Percentiles rank a stretch among this genome's conserved stretches.
Evolutionary conservation across 2,888 invertebrate genomes (phyloP).

Genomic region (Dorcus hopei): DNA sequence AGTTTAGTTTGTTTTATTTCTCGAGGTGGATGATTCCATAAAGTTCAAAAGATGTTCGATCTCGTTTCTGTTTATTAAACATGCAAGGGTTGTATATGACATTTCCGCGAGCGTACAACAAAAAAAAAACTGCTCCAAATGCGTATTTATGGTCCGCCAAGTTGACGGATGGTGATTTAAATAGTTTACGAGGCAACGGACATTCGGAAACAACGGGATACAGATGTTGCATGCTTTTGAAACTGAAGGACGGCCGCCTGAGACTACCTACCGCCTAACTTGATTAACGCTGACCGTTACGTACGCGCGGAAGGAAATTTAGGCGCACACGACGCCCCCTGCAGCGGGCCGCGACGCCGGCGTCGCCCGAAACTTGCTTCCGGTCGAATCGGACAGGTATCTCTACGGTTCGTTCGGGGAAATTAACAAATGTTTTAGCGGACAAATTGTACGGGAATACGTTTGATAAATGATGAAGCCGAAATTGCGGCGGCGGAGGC

Average conservation of each 20-base stretch:
- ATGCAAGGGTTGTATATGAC: no score
- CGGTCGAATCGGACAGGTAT: constrained; percentile 26
- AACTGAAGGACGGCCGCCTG: constrained; percentile 36
- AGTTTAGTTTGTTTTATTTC: no score
- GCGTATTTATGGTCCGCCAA: not conserved
- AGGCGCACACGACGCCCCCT: constrained; percentile 12
- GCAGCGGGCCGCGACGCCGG: constrained; percentile 2
- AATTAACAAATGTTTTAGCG: constrained; percentile 32
- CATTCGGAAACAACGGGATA: constrained; percentile 22
- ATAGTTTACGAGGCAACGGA: constrained; percentile 18
- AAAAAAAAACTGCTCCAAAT: not conserved
- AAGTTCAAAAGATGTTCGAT: no score
- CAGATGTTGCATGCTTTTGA: constrained; percentile 29
- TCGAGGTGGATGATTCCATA: no score
- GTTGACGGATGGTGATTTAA: constrained; percentile 12
- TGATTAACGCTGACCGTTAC: constrained; percentile 32
- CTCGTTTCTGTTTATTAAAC: no score
- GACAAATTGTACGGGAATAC: constrained; percentile 19
- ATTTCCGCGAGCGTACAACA: no score
- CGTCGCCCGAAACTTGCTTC: constrained; percentile 28
- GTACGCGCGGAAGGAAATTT: constrained; percentile 30
- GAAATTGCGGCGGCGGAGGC: constrained; percentile 4
- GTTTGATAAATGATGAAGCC: constrained; percentile 21
- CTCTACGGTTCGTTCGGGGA: constrained; percentile 27
- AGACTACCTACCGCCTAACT: constrained; percentile 31